These are phyloP conservation scores for Metalampra italica DNA, from an alignment of 2,888 invertebrate genomes.

Conservation along the genomic window DNA sequence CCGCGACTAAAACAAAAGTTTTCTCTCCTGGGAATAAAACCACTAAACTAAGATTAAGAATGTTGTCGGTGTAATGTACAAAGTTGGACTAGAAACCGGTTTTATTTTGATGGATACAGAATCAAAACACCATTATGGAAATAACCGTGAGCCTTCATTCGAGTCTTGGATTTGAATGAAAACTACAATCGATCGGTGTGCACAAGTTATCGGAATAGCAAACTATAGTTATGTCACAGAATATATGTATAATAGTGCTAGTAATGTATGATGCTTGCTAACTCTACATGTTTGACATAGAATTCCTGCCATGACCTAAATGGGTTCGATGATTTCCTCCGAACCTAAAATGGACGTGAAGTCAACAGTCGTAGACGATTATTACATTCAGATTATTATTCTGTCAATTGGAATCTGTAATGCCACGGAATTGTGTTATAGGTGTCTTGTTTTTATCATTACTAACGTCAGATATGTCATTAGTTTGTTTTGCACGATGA, in stretches of 20 bases:
- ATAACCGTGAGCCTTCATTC: constrained; percentile 19
- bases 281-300: neutral
- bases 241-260: too few species aligned
- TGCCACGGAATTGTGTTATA: too few species aligned
- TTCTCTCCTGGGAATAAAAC: too few species aligned
- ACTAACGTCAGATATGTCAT: neutral
- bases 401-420: too few species aligned
- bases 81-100: too few species aligned
- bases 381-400: too few species aligned
- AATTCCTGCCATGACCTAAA: neutral
- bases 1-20: too few species aligned
- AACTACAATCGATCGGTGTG: constrained; percentile 11
- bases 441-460: too few species aligned
- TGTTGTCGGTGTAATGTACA: too few species aligned
- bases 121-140: constrained; percentile 42
- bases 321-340: neutral
- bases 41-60: too few species aligned
- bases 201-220: neutral
- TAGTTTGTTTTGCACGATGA: neutral
- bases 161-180: constrained; percentile 22
- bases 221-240: too few species aligned
- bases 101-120: constrained; percentile 1
- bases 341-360: neutral
- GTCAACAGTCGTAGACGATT: neutral
- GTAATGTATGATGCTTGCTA: too few species aligned